Conservation (phyloP, 2,113 vertebrate species). For the Limanda limanda region DNA sequence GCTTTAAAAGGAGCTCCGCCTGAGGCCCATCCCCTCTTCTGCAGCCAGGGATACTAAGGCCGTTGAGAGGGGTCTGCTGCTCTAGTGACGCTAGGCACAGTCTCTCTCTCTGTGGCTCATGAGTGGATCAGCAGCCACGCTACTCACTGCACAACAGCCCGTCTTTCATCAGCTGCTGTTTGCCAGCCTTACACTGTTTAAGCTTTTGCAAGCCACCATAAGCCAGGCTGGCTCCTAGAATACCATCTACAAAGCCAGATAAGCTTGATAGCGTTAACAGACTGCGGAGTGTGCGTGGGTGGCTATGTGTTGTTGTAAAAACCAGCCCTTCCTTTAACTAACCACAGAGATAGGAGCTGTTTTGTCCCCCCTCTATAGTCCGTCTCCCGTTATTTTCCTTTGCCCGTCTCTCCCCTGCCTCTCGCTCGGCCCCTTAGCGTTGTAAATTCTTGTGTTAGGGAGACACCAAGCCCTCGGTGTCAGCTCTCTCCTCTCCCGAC, state of each 20-base stretch:
- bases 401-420: slow-evolving; percentile 33
- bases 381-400: slow-evolving; percentile 18
- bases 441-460: slow-evolving; percentile 67
- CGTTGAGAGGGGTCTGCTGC: slow-evolving; percentile 45
- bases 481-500: slow-evolving; percentile 59
- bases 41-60: slow-evolving; percentile 57
- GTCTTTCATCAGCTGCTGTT: slow-evolving; percentile 64
- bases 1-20: slow-evolving; percentile 64
- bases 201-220: slow-evolving; percentile 58
- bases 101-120: slow-evolving; percentile 32
- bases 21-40: slow-evolving; percentile 49
- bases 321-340: slow-evolving; percentile 49
- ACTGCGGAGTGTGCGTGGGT: slow-evolving; percentile 14
- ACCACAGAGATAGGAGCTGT: slow-evolving; percentile 19
- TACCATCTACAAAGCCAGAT: slow-evolving; percentile 64
- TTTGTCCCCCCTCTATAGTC: slow-evolving; percentile 21
- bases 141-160: slow-evolving; percentile 43
- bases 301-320: slow-evolving; percentile 29
- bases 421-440: slow-evolving; percentile 56
- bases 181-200: slow-evolving; percentile 56
- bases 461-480: slow-evolving; percentile 82
- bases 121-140: slow-evolving; percentile 60
- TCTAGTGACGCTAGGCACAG: slow-evolving; percentile 37
- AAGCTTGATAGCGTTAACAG: slow-evolving; percentile 61
- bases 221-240: slow-evolving; percentile 59